phyloP scores from a whole-genome alignment of 1,140 invertebrate species.

The Piezodorus guildinii region DNA sequence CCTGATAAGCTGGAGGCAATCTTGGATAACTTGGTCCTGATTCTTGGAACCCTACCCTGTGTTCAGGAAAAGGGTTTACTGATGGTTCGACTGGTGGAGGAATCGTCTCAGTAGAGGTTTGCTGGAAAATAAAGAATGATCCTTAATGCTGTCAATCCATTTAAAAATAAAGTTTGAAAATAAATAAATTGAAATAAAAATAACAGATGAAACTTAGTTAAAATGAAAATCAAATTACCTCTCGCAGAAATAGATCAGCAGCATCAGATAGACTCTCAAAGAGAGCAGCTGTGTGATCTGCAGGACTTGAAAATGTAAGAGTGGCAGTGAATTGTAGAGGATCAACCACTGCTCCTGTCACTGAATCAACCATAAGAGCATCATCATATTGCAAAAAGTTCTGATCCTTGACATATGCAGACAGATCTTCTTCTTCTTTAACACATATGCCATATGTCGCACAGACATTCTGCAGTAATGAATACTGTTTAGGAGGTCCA shows the following conservation, averaged over 20 bases:
- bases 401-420: conserved; percentile 56
- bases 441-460: conserved; percentile 66
- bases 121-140: conserved; percentile 12
- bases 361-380: conserved; percentile 68
- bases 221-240: conserved; percentile 24
- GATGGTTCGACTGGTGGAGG: conserved; percentile 49
- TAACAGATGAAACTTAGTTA: too few species aligned
- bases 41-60: conserved; percentile 32
- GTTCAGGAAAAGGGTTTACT: conserved; percentile 58
- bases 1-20: conserved; percentile 26
- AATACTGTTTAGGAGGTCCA: conserved; percentile 50
- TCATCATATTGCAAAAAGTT: conserved; percentile 45
- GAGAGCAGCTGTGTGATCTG: conserved; percentile 50
- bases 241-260: conserved; percentile 57
- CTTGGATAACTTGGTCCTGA: conserved; percentile 30
- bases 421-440: conserved; percentile 58
- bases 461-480: conserved; percentile 59
- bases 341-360: conserved; percentile 59
- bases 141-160: background rate
- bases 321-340: conserved; percentile 70
- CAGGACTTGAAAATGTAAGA: conserved; percentile 59
- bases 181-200: background rate
- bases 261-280: conserved; percentile 58
- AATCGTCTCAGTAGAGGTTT: conserved; percentile 26
- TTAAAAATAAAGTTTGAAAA: background rate